Base-by-base conservation (phyloP, 1,140 invertebrate genomes). In the Saccostrea glomerata region DNA sequence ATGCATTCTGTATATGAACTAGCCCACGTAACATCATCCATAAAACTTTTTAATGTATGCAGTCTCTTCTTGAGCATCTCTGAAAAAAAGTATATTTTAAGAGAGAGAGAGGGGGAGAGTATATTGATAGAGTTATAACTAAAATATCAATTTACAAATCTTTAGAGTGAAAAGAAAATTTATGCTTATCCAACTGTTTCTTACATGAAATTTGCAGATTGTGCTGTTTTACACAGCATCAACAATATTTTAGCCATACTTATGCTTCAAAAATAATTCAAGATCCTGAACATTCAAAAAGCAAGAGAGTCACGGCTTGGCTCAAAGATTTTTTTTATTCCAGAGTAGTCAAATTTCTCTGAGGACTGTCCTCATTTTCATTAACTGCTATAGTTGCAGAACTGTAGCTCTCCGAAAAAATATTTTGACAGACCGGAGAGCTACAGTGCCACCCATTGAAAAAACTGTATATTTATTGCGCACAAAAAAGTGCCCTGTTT, bases 231-330 rank as follows among this genome's bases (percentile, higher is more conserved):
- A 63, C 60, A 63, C 60, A 63, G 60, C 60, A 63, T 63, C 60
- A 63, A 63, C 60, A 63, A 63, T 63, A 63, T 63, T 63, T 63
- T 63, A 63, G 60, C 60, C 60, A 63, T 63, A 63, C 20, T 63
- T 63, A 17, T 13, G 60, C 60, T 63, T 63, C n/a, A 63, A 63
- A 63, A 63, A 63, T 23, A 63, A 63, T 63, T 63, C 60, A 63
- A 63, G 60, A 63, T 63, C 60, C 60, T 63, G 60, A 63, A 63
- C 60, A 63, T 63, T 63, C 60, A 63, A 63, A 63, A 63, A 63
- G 60, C 60, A 63, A 63, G 60, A 63, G 60, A 63, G n/a, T n/a
- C 60, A 63, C 20, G 60, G 60, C 60, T 63, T 63, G 60, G 60
- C 60, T 63, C 60, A 63, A 63, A 6, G 60, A 17, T 63, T 63